These are phyloP conservation scores for Actinemys pallida DNA, from an alignment of 2,113 vertebrate species.

Conservation along the genomic window DNA sequence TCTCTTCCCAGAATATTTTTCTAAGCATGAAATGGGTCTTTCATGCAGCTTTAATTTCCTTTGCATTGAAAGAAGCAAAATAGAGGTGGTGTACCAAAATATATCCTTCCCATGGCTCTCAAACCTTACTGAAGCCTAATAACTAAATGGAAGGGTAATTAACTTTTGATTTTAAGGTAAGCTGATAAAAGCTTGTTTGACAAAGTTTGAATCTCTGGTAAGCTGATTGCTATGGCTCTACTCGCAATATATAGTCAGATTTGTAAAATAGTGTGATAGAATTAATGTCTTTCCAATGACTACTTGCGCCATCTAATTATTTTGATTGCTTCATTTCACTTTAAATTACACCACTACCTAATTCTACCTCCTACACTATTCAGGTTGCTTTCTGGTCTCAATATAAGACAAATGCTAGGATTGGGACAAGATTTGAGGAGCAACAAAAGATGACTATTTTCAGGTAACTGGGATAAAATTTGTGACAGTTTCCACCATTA, in stretches of 20 bases:
- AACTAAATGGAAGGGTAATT: background rate
- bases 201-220: background rate
- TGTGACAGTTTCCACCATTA: background rate
- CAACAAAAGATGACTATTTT: background rate
- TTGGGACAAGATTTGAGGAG: background rate
- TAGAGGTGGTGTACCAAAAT: background rate
- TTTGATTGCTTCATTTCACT: background rate
- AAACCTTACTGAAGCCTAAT: background rate
- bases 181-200: background rate
- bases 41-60: background rate
- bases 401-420: background rate
- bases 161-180: background rate
- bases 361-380: background rate
- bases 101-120: background rate
- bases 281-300: background rate
- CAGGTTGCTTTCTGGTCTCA: background rate
- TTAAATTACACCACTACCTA: background rate
- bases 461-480: background rate
- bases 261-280: background rate
- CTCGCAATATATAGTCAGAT: background rate
- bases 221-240: background rate
- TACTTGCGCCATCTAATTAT: background rate
- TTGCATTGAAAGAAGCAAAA: background rate
- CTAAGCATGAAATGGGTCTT: background rate
- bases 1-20: background rate